Base-by-base conservation (phyloP, 1,140 invertebrate genomes). In the Leptinotarsa lineolata region DNA sequence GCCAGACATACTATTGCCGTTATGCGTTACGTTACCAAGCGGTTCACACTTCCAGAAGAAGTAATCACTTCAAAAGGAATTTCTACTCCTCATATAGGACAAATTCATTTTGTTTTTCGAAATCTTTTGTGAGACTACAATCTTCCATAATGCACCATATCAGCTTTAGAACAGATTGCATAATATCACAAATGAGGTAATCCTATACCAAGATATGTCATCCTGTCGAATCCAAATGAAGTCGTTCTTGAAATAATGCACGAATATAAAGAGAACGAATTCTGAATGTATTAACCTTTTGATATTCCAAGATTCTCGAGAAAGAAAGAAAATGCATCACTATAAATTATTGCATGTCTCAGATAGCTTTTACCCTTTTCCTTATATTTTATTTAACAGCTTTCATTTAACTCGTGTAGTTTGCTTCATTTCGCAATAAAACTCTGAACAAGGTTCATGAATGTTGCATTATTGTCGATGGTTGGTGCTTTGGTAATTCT, bases 331-430 rank as follows among this genome's bases (percentile, higher is more conserved):
- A 68, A 68, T 48, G 66, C 39, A 68, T 45, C 66, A 21, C 61
- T 63, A 68, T 68, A 68, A 68, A 68, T 68, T 68, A 68, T 68
- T 45, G 20, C 58, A 20, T n/a, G 13, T 66, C 64, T n/a, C 13
- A 18, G 30, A 6, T 46, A 68, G 45, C 66, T 68, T 68, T 68
- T 68, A 68, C 66, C 66, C 66, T 68, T 68, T 68, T 68, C 66
- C 66, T 68, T 68, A 68, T 68, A 46, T 68, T 68, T 45, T 68
- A 68, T 68, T 68, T 68, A 68, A 68, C 66, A 68, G 66, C 66
- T 68, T 68, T 68, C 66, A 18, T 68, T 68, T 20, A 44, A 45
- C 44, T 68, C 66, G 30, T 46, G 66, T 39, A 68, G 30, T 18
- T 68, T 21, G 39, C 30, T 68, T 68, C 20, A 45, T 68, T 68